Base-by-base conservation (phyloP, 1,140 invertebrate genomes). In the Drosophila baimaii region DNA sequence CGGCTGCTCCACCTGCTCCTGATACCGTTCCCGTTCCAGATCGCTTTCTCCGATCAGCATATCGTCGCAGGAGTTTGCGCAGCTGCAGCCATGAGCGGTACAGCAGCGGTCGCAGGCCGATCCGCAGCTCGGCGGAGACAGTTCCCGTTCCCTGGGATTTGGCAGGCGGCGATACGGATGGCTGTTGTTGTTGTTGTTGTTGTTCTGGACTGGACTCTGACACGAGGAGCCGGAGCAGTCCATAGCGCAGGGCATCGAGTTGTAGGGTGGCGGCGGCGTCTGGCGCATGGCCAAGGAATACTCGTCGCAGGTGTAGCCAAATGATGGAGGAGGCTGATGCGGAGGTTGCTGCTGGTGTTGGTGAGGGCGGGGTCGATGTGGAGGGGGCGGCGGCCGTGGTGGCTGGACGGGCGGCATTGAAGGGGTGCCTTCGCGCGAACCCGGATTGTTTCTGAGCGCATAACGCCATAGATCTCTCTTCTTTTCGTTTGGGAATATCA, bases 401-500 rank as follows among this genome's bases (percentile, higher is more conserved):
- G 65, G 81, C 85, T 82, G 85, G 68, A 23, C 86, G 85, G 71
- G 61, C 58, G 58, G 74, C 63, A 21, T 23, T 51, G 46, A n/a
- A 21, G 63, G 59, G 76, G 58, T 63, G 71, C 78, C 72, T 92
- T 91, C 56, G 92, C 90, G 59, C 93, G 81, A 62, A 83, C 78
- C 79, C 78, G 80, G 83, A 79, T 88, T 70, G 85, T 88, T 92
- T 90, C 66, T 81, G 90, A 79, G 83, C 90, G 90, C 89, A 89
- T 83, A 90, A 90, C 91, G 90, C 91, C 90, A 92, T 92, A 92
- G 76, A 81, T 91, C 83, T 90, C 61, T 90, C 69, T 90, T 90
- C 64, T 82, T 91, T 71, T 91, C 86, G 71, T 72, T 85, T 92
- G 71, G 80, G 90, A 92, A 92, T 83, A 91, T 82, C 91, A 92